Evolutionary conservation across 2,888 invertebrate genomes (phyloP), one percentile per base, ranked within the genome.

Genomic region (Noctua comes): DNA sequence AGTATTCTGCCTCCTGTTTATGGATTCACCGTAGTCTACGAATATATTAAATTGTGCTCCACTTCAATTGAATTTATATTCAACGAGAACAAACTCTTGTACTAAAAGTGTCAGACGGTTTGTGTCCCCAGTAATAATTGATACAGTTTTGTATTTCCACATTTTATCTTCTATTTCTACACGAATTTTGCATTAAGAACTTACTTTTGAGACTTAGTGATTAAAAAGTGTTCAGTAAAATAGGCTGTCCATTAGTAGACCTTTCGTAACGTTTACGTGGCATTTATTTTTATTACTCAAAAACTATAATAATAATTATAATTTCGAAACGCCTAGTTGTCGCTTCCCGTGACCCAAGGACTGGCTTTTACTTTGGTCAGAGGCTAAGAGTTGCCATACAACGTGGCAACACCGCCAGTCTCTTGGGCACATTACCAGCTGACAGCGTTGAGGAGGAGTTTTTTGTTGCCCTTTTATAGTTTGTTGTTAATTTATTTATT

Each of bases 21-120:
- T 82, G 59, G 68, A 82, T 84, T 72, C 27, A 13, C 57, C 46
- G 48, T n/a, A 27, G 84, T 74, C 36, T 57, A n/a, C 2, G 31
- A 81, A 68, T 73, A 71, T 24, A 75, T 36, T 66, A 77, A 72
- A 84, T 82, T 82, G 73, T 83, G 78, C 75, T 68, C 57, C 75
- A 78, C 68, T 84, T 86, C 74, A 76, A 75, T 70, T 59, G 51
- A 78, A 86, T 86, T 75, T 86, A 84, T 84, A 84, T 84, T 86
- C 84, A 74, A 68, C 11, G 76, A 51, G 62, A 54, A 36, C 54
- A 40, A 69, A 57, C 66, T 73, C 54, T 77, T 66, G 36, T n/a
- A 64, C 57, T 71, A 68, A 81, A 85, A 83, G 66, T 85, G 86
- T 81, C 66, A 72, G 81, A 57, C 62, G 65, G 54, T 57, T 40